These are phyloP conservation scores for Periphyllus acericola DNA, from an alignment of 2,888 invertebrate genomes.

Conservation along the genomic window DNA sequence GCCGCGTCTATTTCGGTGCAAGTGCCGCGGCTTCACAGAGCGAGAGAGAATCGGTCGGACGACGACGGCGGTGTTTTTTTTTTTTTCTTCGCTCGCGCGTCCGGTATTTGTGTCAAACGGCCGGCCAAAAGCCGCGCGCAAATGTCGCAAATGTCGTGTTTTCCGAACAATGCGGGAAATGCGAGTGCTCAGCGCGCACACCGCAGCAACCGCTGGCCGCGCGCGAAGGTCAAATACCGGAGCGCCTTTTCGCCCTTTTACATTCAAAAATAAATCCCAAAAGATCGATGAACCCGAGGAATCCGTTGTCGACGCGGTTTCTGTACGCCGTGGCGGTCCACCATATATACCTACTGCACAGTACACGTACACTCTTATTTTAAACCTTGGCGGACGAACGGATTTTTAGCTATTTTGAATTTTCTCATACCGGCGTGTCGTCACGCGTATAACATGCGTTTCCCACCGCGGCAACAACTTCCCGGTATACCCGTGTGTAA, in stretches of 20 bases:
- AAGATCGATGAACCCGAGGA: constrained; percentile 56
- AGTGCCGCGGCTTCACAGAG: too few species aligned
- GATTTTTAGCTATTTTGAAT: constrained; percentile 25
- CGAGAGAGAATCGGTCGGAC: too few species aligned
- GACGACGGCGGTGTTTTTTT: neutral
- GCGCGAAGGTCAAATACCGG: constrained; percentile 57
- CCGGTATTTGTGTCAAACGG: constrained; percentile 59
- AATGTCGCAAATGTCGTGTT: constrained; percentile 55
- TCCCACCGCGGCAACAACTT: too few species aligned
- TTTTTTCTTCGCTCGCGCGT: neutral
- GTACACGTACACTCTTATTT: constrained; percentile 16
- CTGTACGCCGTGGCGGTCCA: neutral
- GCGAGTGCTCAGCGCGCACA: neutral
- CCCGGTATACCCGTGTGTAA: too few species aligned
- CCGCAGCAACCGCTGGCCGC: constrained; percentile 53
- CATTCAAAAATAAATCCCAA: constrained; percentile 59
- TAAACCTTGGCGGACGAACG: constrained; percentile 49
- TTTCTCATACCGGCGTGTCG: neutral
- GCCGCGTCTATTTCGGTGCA: constrained; percentile 34
- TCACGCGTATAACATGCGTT: too few species aligned
- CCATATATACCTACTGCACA: too few species aligned
- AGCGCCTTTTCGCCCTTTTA: constrained; percentile 55
- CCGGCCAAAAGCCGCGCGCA: constrained; percentile 51
- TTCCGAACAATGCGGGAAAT: constrained; percentile 61
- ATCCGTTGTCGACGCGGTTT: constrained; percentile 19